These are phyloP conservation scores for Orbicella faveolata DNA, from an alignment of 64 coral and sea anemone genomes.

Conservation along the genomic window DNA sequence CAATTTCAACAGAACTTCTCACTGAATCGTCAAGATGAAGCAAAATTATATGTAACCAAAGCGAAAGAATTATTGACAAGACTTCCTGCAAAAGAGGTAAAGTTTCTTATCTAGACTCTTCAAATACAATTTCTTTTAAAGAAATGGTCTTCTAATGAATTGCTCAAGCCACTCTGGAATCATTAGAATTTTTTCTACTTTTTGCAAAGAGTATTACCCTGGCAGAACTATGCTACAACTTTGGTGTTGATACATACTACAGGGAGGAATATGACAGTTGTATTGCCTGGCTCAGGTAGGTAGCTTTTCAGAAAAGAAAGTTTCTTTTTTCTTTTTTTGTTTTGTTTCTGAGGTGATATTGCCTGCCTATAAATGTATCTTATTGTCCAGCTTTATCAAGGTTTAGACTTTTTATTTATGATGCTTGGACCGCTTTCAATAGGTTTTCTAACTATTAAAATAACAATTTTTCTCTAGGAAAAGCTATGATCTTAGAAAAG, in stretches of 20 bases:
- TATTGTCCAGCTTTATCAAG: too few relatives aligned
- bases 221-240: conserved; percentile 90
- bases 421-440: too few relatives aligned
- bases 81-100: conserved; percentile 81
- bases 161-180: background rate
- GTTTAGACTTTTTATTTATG: too few relatives aligned
- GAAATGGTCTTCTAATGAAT: background rate
- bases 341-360: too few relatives aligned
- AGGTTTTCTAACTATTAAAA: too few relatives aligned
- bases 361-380: too few relatives aligned
- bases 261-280: conserved; percentile 74
- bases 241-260: conserved; percentile 94
- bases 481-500: conserved; percentile 91
- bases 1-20: conserved; percentile 54
- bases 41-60: conserved; percentile 53
- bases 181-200: background rate
- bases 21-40: conserved; percentile 52
- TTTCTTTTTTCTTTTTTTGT: background rate
- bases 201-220: conserved; percentile 43
- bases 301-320: background rate
- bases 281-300: conserved; percentile 89
- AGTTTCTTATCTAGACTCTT: background rate
- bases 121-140: too few relatives aligned
- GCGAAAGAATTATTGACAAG: conserved; percentile 73
- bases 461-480: conserved; percentile 49